Evolutionary conservation across 35 echinoderm and acorn worm genomes (phyloP), one percentile per base, ranked within the genome.

Genomic region (Anneissia japonica): DNA sequence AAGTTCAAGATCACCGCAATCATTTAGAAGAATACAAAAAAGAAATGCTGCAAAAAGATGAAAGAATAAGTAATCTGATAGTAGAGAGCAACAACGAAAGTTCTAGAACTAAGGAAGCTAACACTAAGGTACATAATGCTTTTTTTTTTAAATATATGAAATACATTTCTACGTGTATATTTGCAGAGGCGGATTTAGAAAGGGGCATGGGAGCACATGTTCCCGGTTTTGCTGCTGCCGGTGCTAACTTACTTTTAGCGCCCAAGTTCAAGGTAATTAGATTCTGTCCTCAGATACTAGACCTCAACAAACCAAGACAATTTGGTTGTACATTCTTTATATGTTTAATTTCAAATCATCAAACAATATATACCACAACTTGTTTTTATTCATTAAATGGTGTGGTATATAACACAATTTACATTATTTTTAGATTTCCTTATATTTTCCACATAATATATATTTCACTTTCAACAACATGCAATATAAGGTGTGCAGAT

Each of bases 1-100:
- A 94, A 74, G 36, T 84, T 21, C 40, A 55, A 41, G 85, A 91
- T 37, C 41, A 81, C 0, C 85, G 88, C 73, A 40, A 46, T 77
- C 35, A 77, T 30, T 28, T 88, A 26, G 77, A 76, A 0, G 80
- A 87, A 28, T 75, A 80, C 41, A 76, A 46, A 36, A 81, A 87
- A 81, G 81, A 73, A 30, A 39, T 85, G 31, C 46, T 36, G 12
- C 89, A 95, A 11, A 81, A 80, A 32, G 85, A 84, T 16, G 72
- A 87, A 39, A 43, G 30, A 31, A 79, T 74, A 31, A 79, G 81
- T 21, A 88, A 90, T 74, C 85, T 84, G 40, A 72, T 77, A 74
- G 93, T 81, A 64, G 93, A 95, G 41, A 81, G 87, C 13, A 95
- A 91, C 77, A 95, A 34, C 26, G 46, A 80, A 7, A 91, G 72